Evolutionary conservation across 2,113 vertebrate genomes (phyloP), one percentile per base, ranked within the genome.

Genomic region (Chloropsis cyanopogon): DNA sequence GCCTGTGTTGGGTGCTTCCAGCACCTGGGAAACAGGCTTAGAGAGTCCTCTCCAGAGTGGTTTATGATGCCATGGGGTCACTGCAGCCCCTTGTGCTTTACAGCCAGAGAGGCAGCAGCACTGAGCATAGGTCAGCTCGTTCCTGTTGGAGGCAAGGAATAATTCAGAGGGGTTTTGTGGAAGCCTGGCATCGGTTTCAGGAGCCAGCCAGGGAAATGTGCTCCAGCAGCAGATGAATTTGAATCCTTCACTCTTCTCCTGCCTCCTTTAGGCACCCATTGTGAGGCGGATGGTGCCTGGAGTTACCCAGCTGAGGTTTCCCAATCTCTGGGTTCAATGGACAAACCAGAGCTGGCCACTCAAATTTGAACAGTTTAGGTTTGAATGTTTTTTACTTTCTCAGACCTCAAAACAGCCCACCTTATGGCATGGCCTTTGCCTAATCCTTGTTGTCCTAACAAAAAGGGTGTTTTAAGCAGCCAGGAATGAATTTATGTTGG

Each of bases 401-500:
- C 63, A 44, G 42, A 63, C 60, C 49, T 68, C 87, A n/a, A 16
- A 93, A 41, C 24, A 88, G 25, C 86, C 44, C 69, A 70, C 39
- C 72, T 73, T 33, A 63, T 59, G 39, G 39, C 31, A 9, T 64
- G 54, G 25, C 12, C 23, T 64, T 70, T 83, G 76, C 47, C 86
- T 92, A 64, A 71, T 91, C 39, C 29, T 59, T 47, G 37, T 64
- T 68, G 44, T 84, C 86, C 54, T 59, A 29, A 54, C 39, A 78
- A 86, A 79, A 94, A 29, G 60, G 25, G 22, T 91, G 77, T 44
- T 94, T 86, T 82, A 63, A 95, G 26, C 44, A 78, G 68, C n/a
- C 44, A 90, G 83, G 88, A 94, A 84, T 88, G 72, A 85, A 78
- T 95, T 96, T 94, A 24, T 31, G 0, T 93, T 97, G 94, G 94